phyloP scores from a whole-genome alignment of 2,888 invertebrate species.

The Neria commutata region DNA sequence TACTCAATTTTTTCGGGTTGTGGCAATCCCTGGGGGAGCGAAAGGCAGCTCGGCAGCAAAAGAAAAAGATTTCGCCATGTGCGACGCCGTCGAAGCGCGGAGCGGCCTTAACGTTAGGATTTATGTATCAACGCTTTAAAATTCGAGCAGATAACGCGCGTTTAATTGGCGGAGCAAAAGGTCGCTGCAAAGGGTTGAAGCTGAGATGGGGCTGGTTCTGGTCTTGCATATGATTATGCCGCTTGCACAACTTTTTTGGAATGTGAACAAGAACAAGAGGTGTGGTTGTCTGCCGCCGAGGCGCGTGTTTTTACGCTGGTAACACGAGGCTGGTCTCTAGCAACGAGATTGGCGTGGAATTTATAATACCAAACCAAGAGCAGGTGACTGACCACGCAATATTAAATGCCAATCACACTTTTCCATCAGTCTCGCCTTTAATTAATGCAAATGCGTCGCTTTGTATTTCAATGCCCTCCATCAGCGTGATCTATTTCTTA shows the following conservation, averaged over 20 bases:
- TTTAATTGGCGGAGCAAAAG: conserved; percentile 47
- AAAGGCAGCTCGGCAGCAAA: conserved; percentile 32
- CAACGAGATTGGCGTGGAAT: too few relatives aligned
- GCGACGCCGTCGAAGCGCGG: conserved; percentile 51
- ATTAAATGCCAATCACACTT: too few relatives aligned
- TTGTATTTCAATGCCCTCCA: too few relatives aligned
- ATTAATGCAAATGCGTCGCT: too few relatives aligned
- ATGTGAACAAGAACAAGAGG: conserved; percentile 25
- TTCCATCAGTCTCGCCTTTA: too few relatives aligned
- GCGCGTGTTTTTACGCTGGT: too few relatives aligned
- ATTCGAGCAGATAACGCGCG: conserved; percentile 55
- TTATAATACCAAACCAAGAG: too few relatives aligned
- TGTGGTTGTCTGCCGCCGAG: too few relatives aligned
- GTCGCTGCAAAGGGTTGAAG: background rate
- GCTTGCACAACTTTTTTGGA: conserved; percentile 37
- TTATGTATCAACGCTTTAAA: conserved; percentile 60
- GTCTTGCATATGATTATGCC: conserved; percentile 40
- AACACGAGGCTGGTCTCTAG: too few relatives aligned
- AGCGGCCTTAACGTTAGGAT: conserved; percentile 51
- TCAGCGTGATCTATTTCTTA: too few relatives aligned
- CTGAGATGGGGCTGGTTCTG: background rate
- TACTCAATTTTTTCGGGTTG: conserved; percentile 25
- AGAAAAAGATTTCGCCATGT: conserved; percentile 40
- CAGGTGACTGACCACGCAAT: too few relatives aligned
- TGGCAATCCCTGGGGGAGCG: conserved; percentile 46